Conservation (phyloP, 2,113 vertebrate species). For the Megaleporinus macrocephalus region DNA sequence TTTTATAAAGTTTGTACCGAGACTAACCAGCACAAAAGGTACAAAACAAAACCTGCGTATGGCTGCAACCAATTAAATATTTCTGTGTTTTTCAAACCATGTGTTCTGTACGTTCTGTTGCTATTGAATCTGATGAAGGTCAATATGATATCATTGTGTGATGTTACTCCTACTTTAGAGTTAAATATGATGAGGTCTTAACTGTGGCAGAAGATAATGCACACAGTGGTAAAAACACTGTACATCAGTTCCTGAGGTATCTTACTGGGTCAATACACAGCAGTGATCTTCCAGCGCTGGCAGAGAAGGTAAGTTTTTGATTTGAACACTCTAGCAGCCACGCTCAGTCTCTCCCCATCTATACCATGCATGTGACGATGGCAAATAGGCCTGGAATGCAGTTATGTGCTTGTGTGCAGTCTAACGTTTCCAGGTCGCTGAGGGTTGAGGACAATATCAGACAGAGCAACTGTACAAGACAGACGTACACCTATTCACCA, state of each 20-base stretch:
- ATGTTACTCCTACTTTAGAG: too few species aligned
- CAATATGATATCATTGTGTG: too few species aligned
- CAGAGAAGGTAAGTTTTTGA: neutral
- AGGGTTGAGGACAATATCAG: neutral
- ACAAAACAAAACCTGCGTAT: too few species aligned
- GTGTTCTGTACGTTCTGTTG: too few species aligned
- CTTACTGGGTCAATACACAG: slow-evolving; percentile 4
- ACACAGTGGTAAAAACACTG: neutral
- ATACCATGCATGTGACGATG: slow-evolving; percentile 7
- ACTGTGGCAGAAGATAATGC: too few species aligned
- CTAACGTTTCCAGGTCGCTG: slow-evolving; percentile 39
- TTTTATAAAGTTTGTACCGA: too few species aligned
- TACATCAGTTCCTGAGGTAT: neutral
- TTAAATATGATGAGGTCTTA: neutral
- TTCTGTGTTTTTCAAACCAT: too few species aligned
- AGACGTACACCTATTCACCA: neutral
- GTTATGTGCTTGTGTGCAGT: neutral
- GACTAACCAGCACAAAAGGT: too few species aligned
- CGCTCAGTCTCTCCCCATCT: neutral
- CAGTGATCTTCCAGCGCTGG: neutral
- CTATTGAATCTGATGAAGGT: too few species aligned
- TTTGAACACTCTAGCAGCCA: neutral
- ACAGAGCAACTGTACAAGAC: neutral
- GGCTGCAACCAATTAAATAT: too few species aligned
- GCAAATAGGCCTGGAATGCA: neutral